Evolutionary conservation across 2,888 invertebrate genomes (phyloP).

Genomic region (Nezara viridula): DNA sequence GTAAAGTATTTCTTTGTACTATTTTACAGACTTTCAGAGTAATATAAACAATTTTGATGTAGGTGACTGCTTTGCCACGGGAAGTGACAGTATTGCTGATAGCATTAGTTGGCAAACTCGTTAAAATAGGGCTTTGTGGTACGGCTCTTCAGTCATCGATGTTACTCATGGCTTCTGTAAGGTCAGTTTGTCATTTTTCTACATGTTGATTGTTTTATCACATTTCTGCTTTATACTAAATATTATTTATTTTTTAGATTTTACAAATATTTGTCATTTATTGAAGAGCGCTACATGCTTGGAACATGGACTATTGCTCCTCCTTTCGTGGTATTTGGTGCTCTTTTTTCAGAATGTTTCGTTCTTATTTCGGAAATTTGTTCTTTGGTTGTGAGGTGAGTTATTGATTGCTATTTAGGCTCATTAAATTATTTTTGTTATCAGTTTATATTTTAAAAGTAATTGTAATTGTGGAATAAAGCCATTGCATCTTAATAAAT

Average conservation of each 20-base stretch:
- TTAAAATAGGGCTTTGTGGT: conserved; percentile 42
- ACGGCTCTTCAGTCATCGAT: conserved; percentile 18
- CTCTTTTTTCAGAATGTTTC: conserved; percentile 42
- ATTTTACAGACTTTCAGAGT: neutral
- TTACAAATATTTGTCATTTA: conserved; percentile 42
- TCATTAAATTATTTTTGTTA: too few species aligned
- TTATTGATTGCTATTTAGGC: too few species aligned
- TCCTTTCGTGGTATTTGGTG: conserved; percentile 52
- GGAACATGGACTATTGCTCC: conserved; percentile 56
- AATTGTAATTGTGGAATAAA: too few species aligned
- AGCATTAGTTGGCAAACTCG: neutral
- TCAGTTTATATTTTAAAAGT: too few species aligned
- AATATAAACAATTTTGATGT: neutral
- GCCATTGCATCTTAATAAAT: too few species aligned
- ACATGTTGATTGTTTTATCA: neutral
- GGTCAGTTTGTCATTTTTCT: neutral
- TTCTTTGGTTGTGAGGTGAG: conserved; percentile 47
- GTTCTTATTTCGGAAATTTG: conserved; percentile 55
- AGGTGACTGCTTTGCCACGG: neutral
- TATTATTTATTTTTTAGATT: conserved; percentile 52
- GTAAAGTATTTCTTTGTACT: too few species aligned
- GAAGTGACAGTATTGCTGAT: conserved; percentile 35
- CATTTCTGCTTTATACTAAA: neutral
- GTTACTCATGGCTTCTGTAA: conserved; percentile 47
- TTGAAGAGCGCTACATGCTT: conserved; percentile 53